phyloP scores from a whole-genome alignment of 2,113 vertebrate species.

The Herpailurus yagouaroundi region DNA sequence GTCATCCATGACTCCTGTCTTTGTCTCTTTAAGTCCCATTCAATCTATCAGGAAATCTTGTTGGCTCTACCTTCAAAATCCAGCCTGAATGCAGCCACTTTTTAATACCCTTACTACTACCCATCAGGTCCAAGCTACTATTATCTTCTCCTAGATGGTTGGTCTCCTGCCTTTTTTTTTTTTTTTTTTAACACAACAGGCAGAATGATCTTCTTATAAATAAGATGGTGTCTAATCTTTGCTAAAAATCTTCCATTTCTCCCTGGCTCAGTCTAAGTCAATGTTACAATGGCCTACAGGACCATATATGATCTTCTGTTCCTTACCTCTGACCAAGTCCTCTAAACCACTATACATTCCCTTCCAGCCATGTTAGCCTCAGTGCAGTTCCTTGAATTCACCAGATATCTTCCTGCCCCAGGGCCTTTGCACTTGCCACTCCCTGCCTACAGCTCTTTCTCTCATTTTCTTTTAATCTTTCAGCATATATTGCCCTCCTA shows the following conservation, averaged over 20 bases:
- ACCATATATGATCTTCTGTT: accelerated
- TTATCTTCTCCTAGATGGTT: not conserved
- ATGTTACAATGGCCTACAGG: accelerated
- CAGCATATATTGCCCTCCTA: not conserved
- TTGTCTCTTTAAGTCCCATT: not conserved
- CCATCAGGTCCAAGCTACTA: not conserved
- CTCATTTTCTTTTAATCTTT: not conserved
- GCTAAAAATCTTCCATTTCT: not conserved
- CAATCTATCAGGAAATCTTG: not conserved
- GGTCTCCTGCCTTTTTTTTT: not conserved
- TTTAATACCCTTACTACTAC: not conserved
- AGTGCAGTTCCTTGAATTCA: not conserved
- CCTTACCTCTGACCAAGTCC: not conserved
- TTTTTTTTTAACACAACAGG: not conserved
- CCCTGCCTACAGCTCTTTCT: not conserved
- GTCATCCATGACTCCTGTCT: not conserved
- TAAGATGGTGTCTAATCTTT: not conserved
- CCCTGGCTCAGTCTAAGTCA: not conserved
- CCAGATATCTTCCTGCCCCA: not conserved
- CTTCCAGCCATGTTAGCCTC: not conserved
- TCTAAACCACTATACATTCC: not conserved
- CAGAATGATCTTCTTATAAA: not conserved
- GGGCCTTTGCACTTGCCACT: not conserved
- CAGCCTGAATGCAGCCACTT: not conserved
- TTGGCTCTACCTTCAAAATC: not conserved